Base-by-base conservation (phyloP, 2,113 vertebrate species). In the Phrynosoma platyrhinos region DNA sequence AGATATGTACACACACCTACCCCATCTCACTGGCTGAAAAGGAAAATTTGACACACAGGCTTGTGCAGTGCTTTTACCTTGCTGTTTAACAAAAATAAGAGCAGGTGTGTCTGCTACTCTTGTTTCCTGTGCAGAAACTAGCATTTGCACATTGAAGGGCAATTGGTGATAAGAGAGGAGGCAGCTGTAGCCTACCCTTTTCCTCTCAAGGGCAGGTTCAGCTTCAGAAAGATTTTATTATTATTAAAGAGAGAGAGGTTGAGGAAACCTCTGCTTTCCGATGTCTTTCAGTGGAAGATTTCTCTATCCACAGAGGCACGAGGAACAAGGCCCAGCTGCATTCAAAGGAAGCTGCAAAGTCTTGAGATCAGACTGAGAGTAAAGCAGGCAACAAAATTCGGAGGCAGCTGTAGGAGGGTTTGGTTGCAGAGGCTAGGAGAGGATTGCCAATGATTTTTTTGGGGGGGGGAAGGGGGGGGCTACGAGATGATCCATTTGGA, bases 361-460 rank as follows among this genome's bases (percentile, higher is more conserved):
- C 83, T 90, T 25, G 83, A 92, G 94, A 89, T 74, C 88, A 85
- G 2, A 71, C 0, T 0, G 0, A 91, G 85, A 92, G 88, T 30
- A 1, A 89, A 90, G 93, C 90, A 55, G 93, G 91, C 92, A 91
- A 53, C 20, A n/a, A 89, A 85, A 91, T 62, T 83, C 0, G 0
- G 3, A 93, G 92, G 91, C 91, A 93, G 92, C 90, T 91, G 94
- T 90, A 84, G 88, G 90, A 88, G 18, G 20, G 32, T 23, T 97
- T 98, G 98, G 97, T 94, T 90, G 92, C 30, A 87, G 93, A 71
- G 0, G 1, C 91, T 96, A 96, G 93, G 96, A 92, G 93, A 91
- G 91, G 94, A 90, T 83, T 68, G 92, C 74, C 90, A 87, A 84
- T 85, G 91, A 86, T 53, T 74, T 74, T 36, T 74, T 47, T 47